Evolutionary conservation across 2,113 vertebrate species (phyloP).

Genomic region (Oreotrochilus melanogaster): DNA sequence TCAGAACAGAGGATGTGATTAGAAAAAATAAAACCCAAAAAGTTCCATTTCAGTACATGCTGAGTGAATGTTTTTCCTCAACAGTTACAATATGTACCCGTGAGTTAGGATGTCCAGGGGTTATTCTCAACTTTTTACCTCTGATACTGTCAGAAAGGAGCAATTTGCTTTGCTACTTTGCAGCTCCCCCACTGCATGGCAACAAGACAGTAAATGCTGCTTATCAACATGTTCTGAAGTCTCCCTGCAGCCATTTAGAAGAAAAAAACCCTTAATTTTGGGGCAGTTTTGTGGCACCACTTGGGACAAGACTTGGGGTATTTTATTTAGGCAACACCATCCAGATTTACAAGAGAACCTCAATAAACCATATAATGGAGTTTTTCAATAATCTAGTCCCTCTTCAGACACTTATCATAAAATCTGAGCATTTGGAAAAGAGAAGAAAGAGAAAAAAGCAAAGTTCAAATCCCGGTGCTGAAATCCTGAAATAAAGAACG

Average conservation of each 20-base stretch:
- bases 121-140: not conserved
- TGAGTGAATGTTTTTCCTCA: not conserved
- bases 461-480: not conserved
- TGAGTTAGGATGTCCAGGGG: not conserved
- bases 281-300: no score
- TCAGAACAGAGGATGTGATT: not conserved
- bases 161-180: not conserved
- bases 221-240: not conserved
- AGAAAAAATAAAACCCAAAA: not conserved
- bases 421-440: not conserved
- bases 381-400: not conserved
- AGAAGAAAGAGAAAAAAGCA: not conserved
- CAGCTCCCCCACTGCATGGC: not conserved
- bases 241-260: not conserved
- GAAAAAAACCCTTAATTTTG: not conserved
- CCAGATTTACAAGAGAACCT: not conserved
- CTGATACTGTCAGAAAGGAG: not conserved
- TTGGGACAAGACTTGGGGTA: not conserved
- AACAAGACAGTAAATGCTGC: not conserved
- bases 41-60: not conserved
- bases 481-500: slow-evolving; percentile 12
- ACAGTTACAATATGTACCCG: not conserved
- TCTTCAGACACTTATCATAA: not conserved
- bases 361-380: not conserved
- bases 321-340: not conserved